Evolutionary conservation across 2,113 vertebrate genomes (phyloP), one percentile per base, ranked within the genome.

Genomic region (Sceloporus undulatus): DNA sequence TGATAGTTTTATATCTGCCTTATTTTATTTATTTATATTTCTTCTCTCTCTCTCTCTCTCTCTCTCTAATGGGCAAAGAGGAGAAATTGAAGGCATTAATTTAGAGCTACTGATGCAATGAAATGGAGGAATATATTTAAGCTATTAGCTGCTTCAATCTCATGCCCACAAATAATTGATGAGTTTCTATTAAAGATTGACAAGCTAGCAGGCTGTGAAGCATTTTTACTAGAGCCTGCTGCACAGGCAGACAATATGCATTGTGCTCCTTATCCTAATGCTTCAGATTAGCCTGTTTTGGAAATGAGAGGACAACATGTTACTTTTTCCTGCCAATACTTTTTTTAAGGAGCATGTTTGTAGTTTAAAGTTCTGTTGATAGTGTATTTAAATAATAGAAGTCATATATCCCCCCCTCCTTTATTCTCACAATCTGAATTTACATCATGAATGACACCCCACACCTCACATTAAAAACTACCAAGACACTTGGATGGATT

Each of bases 161-260:
- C 96, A 95, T 97, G 94, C 95, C 96, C 93, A 97, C 97, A 98
- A 98, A 98, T 98, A 98, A 98, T 98, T 98, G 97, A 98, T 98
- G 97, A 97, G 97, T 96, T 97, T 97, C 96, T 98, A 97, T 97
- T 97, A 97, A 98, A 97, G 97, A 97, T 97, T 97, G 97, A 97
- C 96, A 97, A 96, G 96, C 94, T 93, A 71, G 96, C 95, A 96
- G 96, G 96, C 95, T 96, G 95, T 95, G 96, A 95, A 92, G 95
- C 96, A 96, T 97, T 97, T 97, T 96, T 95, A 95, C 94, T 95
- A 94, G 96, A 95, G 97, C 96, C 97, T 96, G 96, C 95, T 95
- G 91, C 76, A 9, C 83, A 94, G 94, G 91, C 95, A 94, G 95
- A 93, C 95, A 97, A 96, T 96, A 94, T 93, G 92, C 94, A 94